phyloP scores from a whole-genome alignment of 2,888 invertebrate genomes.

The Ectemnius cavifrons region DNA sequence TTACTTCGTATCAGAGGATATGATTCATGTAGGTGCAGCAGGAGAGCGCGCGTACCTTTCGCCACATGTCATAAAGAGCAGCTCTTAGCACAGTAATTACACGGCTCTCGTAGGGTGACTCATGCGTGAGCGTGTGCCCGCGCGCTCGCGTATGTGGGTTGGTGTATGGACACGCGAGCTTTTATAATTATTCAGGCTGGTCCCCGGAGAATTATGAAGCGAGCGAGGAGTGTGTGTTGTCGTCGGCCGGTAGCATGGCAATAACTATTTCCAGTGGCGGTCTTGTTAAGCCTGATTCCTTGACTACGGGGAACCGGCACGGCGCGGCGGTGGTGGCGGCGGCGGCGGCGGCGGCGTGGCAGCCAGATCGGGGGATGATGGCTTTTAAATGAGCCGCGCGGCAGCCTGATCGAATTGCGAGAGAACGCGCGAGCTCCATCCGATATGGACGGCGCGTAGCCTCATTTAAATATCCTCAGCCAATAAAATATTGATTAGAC shows the following conservation, averaged over 20 bases:
- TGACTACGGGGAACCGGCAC: not conserved
- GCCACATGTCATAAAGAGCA: conserved; percentile 39
- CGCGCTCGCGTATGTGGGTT: conserved; percentile 1
- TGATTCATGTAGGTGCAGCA: conserved; percentile 29
- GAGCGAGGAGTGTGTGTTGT: conserved; percentile 37
- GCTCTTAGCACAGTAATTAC: conserved; percentile 51
- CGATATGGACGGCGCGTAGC: conserved; percentile 1
- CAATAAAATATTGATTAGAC: conserved; percentile 9
- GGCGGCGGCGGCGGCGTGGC: too few relatives aligned
- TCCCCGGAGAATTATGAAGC: conserved; percentile 36
- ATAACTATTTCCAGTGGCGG: conserved; percentile 34
- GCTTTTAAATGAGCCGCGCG: conserved; percentile 1
- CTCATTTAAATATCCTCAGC: conserved; percentile 7
- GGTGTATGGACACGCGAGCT: conserved; percentile 46
- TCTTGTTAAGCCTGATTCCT: conserved; percentile 25
- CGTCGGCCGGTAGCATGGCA: conserved; percentile 20
- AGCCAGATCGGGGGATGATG: not conserved
- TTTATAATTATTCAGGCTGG: conserved; percentile 55
- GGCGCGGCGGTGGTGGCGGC: not conserved
- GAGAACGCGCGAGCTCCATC: not conserved
- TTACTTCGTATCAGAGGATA: conserved; percentile 26
- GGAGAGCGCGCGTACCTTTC: not conserved
- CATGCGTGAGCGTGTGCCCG: not conserved
- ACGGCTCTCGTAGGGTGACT: conserved; percentile 12
- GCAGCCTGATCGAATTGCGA: not conserved